Evolutionary conservation across 37 sponge, comb jelly and placozoan species (phyloP).

Genomic region (Geodia barretti): DNA sequence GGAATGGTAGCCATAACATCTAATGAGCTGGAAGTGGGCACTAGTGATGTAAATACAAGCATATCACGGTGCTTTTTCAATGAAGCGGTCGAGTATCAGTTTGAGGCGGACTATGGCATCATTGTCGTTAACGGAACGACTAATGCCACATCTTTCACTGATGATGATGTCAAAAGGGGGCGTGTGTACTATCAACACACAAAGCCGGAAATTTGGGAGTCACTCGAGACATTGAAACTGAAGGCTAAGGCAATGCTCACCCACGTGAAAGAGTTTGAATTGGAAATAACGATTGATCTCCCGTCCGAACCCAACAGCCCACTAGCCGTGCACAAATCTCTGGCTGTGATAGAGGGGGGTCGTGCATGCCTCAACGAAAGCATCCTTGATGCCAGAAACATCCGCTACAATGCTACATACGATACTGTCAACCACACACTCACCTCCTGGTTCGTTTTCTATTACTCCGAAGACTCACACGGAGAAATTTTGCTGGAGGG

Average conservation of each 20-base stretch:
- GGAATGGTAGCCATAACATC: constrained; percentile 3
- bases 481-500: background rate
- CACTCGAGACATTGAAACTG: constrained; percentile 26
- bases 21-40: constrained; percentile 6
- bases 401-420: constrained; percentile 57
- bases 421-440: background rate
- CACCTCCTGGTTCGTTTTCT: background rate
- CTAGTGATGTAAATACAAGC: background rate
- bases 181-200: constrained; percentile 49
- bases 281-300: constrained; percentile 35
- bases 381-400: constrained; percentile 71
- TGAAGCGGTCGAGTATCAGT: background rate
- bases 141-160: constrained; percentile 14
- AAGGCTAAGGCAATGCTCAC: background rate
- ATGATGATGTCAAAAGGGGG: constrained; percentile 2
- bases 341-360: constrained; percentile 38
- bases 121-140: constrained; percentile 5
- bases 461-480: background rate
- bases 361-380: constrained; percentile 24
- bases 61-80: background rate
- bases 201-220: constrained; percentile 46
- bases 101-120: constrained; percentile 15
- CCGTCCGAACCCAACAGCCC: constrained; percentile 19
- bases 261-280: background rate
- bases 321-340: constrained; percentile 20